Conservation (phyloP, 2,113 vertebrate genomes). For the Gymnogyps californianus region DNA sequence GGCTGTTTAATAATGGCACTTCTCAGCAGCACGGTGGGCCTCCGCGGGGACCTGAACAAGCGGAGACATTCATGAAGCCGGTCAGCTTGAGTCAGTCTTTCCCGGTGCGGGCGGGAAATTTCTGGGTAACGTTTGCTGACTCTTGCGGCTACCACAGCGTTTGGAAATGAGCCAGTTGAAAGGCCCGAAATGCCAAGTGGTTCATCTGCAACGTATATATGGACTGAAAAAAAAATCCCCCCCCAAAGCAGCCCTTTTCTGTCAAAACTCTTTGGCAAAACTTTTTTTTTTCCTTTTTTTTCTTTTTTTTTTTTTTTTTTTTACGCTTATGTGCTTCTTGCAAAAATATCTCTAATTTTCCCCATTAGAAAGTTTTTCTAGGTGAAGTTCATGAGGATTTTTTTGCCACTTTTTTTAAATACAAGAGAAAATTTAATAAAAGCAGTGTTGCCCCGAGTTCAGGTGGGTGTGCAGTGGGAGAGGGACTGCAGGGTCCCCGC, state of each 20-base stretch:
- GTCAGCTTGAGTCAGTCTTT: slow-evolving; percentile 9
- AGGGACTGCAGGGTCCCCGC: not conserved
- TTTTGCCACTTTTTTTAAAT: not conserved
- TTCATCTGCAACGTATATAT: not conserved
- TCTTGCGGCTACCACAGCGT: not conserved
- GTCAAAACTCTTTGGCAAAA: not conserved
- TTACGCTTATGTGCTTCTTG: not conserved
- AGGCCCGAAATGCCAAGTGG: not conserved
- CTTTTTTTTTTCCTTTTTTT: no score
- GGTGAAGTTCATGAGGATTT: not conserved
- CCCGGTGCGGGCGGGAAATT: not conserved
- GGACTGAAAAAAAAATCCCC: not conserved
- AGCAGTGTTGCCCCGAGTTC: not conserved
- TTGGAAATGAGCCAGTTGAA: not conserved
- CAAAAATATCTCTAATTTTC: not conserved
- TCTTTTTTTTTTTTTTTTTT: not conserved
- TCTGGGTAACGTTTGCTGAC: not conserved
- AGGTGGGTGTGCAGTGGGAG: not conserved
- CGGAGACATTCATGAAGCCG: not conserved
- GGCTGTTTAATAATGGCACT: not conserved
- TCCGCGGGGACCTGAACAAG: not conserved
- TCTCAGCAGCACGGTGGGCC: not conserved
- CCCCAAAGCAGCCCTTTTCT: not conserved
- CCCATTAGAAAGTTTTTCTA: not conserved
- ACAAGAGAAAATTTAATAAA: not conserved